Base-by-base conservation (phyloP, 2,113 vertebrate species). In the Centrocercus urophasianus region DNA sequence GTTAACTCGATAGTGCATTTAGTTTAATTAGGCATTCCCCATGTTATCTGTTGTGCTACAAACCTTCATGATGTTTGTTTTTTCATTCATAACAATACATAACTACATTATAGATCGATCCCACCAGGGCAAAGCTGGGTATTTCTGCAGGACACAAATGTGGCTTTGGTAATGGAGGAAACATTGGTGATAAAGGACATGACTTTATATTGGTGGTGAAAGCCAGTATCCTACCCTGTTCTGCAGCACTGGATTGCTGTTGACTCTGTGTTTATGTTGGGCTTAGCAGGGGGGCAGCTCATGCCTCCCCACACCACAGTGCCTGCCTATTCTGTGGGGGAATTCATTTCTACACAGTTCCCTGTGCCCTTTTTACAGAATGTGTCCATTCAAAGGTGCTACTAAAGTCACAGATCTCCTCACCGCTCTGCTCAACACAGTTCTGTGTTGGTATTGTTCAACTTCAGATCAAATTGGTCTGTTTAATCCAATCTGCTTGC, bases 21-120 rank as follows among this genome's bases (percentile, higher is more conserved):
- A 4, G 22, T 54, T 94, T 89, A 93, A 72, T 93, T 84, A 93
- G 56, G 25, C 42, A 52, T 77, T 92, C 47, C 56, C n/a, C 8
- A 4, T 1, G 2, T 93, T 93, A 78, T 3, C 42, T 77, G 0
- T 91, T 91, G 86, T 88, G 59, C 72, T 77, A 43, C 38, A 83
- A 71, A 90, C 28, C 28, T 67, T 45, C 6, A 1, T 67, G 38
- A 5, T 45, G 42, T 70, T 87, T 73, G 59, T 0, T 8, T 64
- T 64, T 28, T 86, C n/a, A 82, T 63, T 67, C 50, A 78, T 80
- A 79, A 13, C 60, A 71, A 77, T 77, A 43, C 10, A 1, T 86
- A 83, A 81, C 38, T 52, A 22, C 18, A 5, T 86, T 77, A 11
- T 28, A 65, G 64, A 45, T 73, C 13, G 56, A 42, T 76, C 20